These are phyloP conservation scores for Rhorus exstirpatorius DNA, from an alignment of 2,888 invertebrate genomes.

Conservation along the genomic window DNA sequence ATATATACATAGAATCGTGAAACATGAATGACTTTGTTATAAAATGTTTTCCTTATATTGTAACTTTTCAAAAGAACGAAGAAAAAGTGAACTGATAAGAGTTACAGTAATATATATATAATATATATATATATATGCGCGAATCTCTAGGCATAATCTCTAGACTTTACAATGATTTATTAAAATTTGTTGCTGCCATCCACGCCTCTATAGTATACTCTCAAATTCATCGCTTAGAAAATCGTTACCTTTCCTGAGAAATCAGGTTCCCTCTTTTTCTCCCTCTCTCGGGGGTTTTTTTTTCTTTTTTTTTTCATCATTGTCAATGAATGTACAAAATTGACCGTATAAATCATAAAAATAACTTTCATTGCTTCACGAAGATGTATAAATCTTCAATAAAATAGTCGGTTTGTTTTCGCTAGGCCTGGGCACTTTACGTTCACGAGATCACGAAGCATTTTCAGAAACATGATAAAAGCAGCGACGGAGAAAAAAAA, in stretches of 20 bases:
- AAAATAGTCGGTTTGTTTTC: slow-evolving; percentile 53
- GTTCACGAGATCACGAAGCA: slow-evolving; percentile 81
- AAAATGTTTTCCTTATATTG: slow-evolving; percentile 85
- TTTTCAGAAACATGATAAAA: slow-evolving; percentile 79
- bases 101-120: slow-evolving; percentile 82
- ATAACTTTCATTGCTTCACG: slow-evolving; percentile 70
- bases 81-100: slow-evolving; percentile 78
- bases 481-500: slow-evolving; percentile 60
- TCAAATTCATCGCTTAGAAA: slow-evolving; percentile 78
- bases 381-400: slow-evolving; percentile 56
- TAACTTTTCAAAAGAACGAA: slow-evolving; percentile 81
- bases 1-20: slow-evolving; percentile 1
- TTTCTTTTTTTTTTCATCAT: slow-evolving; percentile 30
- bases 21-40: slow-evolving; percentile 76
- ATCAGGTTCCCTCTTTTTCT: slow-evolving; percentile 73
- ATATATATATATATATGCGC: slow-evolving; percentile 72
- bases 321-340: slow-evolving; percentile 65
- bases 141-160: slow-evolving; percentile 84
- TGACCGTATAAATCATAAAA: slow-evolving; percentile 65
- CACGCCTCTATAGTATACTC: slow-evolving; percentile 73
- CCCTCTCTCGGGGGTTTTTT: slow-evolving; percentile 11
- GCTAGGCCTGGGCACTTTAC: slow-evolving; percentile 80
- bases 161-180: slow-evolving; percentile 82
- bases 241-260: slow-evolving; percentile 77
- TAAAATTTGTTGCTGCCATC: slow-evolving; percentile 73